Evolutionary conservation across 1,140 invertebrate genomes (phyloP).

Genomic region (Mesaphorura yosii): DNA sequence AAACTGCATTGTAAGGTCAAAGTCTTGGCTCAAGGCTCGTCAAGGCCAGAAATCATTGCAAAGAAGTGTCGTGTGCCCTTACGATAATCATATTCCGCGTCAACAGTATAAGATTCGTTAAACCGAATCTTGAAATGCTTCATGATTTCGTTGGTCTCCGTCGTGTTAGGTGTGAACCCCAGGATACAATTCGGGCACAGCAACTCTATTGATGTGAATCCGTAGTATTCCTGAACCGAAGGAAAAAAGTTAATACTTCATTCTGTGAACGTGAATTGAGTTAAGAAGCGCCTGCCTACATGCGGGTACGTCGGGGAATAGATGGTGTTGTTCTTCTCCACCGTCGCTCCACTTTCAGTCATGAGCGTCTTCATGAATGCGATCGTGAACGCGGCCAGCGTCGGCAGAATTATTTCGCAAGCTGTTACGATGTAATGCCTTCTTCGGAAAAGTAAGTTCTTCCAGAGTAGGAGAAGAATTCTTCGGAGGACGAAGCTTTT

Average conservation of each 20-base stretch:
- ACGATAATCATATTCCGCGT: not conserved
- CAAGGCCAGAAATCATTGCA: too few relatives aligned
- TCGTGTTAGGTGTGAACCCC: not conserved
- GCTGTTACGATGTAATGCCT: constrained; percentile 38
- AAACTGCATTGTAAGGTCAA: too few relatives aligned
- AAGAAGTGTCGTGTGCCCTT: too few relatives aligned
- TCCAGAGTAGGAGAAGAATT: constrained; percentile 36
- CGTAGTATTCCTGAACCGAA: constrained; percentile 6
- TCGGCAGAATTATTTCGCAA: constrained; percentile 36
- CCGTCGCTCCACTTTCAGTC: not conserved
- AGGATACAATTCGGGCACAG: constrained; percentile 2
- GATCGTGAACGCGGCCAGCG: constrained; percentile 34
- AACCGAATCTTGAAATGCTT: not conserved
- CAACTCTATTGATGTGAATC: constrained; percentile 5
- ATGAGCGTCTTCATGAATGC: constrained; percentile 21
- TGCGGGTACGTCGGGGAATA: not conserved
- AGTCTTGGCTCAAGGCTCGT: too few relatives aligned
- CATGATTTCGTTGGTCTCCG: constrained; percentile 3
- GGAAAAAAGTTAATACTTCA: not conserved
- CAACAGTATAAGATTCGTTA: not conserved
- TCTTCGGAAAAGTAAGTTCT: constrained; percentile 37
- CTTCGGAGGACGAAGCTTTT: not conserved
- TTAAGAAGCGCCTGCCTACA: not conserved
- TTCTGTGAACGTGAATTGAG: not conserved
- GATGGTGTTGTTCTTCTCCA: not conserved